Evolutionary conservation across 2,888 invertebrate genomes (phyloP).

Genomic region (Lutraria lutraria): DNA sequence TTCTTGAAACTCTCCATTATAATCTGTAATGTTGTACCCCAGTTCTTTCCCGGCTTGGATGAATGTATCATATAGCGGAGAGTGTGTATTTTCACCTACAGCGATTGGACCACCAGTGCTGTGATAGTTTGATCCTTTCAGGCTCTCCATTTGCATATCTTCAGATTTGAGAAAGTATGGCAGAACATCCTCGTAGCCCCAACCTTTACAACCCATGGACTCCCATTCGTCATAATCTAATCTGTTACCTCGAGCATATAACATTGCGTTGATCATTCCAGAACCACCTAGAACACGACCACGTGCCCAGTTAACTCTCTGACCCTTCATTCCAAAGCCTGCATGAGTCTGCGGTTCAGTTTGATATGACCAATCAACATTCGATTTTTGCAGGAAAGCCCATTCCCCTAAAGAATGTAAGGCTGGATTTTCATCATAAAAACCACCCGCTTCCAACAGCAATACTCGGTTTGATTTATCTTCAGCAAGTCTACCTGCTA

Average conservation of each 20-base stretch:
- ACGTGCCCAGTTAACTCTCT: constrained; percentile 95
- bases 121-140: constrained; percentile 46
- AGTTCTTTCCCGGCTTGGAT: constrained; percentile 37
- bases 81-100: background rate
- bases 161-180: constrained; percentile 88
- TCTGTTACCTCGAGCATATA: constrained; percentile 94
- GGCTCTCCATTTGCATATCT: constrained; percentile 82
- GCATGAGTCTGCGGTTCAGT: constrained; percentile 86
- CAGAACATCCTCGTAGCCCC: constrained; percentile 94
- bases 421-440: constrained; percentile 85
- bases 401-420: constrained; percentile 87
- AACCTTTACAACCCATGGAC: constrained; percentile 93
- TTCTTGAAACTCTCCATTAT: constrained; percentile 37
- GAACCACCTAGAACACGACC: constrained; percentile 96
- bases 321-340: constrained; percentile 22
- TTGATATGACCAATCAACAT: constrained; percentile 85
- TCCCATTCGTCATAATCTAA: constrained; percentile 96
- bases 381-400: constrained; percentile 78
- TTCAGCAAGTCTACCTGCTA: constrained; percentile 87
- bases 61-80: background rate
- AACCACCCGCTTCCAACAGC: constrained; percentile 87
- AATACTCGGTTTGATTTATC: constrained; percentile 81
- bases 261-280: constrained; percentile 95
- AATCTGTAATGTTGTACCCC: constrained; percentile 26
- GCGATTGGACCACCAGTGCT: constrained; percentile 41